A percentile compares a stretch with the other conserved stretches of the same genome.
phyloP scores from a whole-genome alignment of 2,888 invertebrate genomes.

The Sminthurinus aureus region DNA sequence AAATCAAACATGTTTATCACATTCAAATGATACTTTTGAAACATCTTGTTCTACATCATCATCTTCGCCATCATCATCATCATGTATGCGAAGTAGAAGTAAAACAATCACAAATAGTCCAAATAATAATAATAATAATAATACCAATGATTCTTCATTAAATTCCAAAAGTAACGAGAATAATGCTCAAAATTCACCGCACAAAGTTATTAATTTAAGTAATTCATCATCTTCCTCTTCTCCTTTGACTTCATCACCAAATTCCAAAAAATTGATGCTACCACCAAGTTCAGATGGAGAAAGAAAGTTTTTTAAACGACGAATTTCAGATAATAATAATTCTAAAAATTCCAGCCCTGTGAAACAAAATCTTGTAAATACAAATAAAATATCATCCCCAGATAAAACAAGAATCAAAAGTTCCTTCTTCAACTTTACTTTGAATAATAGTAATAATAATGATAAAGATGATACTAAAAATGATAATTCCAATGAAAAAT shows the following conservation, averaged over 20 bases:
- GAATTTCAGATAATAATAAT: not conserved
- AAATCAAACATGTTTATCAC: not conserved
- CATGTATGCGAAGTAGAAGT: slow-evolving; percentile 7
- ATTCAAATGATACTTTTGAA: not conserved
- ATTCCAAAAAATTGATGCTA: slow-evolving; percentile 42
- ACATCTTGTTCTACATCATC: not conserved
- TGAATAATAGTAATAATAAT: not conserved
- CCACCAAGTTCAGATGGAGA: slow-evolving; percentile 43
- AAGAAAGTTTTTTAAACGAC: slow-evolving; percentile 45
- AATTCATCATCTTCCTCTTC: too few relatives aligned
- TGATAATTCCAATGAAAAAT: not conserved
- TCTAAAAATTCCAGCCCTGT: slow-evolving; percentile 25
- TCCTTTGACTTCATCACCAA: not conserved
- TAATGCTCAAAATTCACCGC: not conserved
- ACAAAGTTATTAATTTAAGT: too few relatives aligned
- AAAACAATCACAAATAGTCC: not conserved
- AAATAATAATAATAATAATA: not conserved
- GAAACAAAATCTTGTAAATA: not conserved
- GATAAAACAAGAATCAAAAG: not conserved
- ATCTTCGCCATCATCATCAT: not conserved
- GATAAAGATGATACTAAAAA: not conserved
- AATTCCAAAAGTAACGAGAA: not conserved
- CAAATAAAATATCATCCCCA: not conserved
- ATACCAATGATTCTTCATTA: not conserved
- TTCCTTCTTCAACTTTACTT: not conserved